A percentile compares a stretch with the other conserved stretches of the same genome.
Evolutionary conservation across 2,888 invertebrate genomes (phyloP).

Genomic region (Ischnura elegans): DNA sequence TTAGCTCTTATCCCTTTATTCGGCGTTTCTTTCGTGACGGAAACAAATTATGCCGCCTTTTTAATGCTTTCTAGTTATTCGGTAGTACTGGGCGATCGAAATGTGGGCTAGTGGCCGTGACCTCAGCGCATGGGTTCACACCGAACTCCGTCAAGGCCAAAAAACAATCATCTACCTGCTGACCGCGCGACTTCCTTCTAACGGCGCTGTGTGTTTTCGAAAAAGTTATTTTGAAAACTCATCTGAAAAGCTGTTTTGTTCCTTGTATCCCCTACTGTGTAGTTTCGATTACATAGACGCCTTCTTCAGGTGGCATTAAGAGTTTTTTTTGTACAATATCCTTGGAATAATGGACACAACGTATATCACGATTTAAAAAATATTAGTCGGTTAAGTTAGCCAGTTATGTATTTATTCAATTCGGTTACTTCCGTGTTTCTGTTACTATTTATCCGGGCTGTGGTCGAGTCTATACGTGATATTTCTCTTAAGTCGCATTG

Average conservation of each 20-base stretch:
- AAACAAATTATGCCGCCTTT: no score
- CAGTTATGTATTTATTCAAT: neutral
- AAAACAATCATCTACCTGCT: neutral
- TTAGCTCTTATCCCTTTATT: no score
- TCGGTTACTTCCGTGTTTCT: neutral
- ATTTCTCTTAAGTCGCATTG: neutral
- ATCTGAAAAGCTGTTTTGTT: neutral
- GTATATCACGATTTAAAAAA: neutral
- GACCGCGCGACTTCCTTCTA: neutral
- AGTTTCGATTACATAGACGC: neutral
- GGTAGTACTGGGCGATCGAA: neutral
- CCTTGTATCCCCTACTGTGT: neutral
- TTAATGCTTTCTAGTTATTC: neutral
- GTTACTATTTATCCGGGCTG: neutral
- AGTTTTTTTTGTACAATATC: neutral
- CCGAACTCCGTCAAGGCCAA: neutral
- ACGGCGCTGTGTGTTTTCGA: neutral
- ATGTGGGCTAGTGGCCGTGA: neutral
- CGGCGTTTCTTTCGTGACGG: no score
- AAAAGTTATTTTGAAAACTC: neutral
- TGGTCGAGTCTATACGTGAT: neutral
- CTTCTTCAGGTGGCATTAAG: neutral
- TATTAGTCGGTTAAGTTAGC: neutral
- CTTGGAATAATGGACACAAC: neutral
- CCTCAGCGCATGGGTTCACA: neutral